Base-by-base conservation (phyloP, 1,140 invertebrate genomes). In the Achroia grisella region DNA sequence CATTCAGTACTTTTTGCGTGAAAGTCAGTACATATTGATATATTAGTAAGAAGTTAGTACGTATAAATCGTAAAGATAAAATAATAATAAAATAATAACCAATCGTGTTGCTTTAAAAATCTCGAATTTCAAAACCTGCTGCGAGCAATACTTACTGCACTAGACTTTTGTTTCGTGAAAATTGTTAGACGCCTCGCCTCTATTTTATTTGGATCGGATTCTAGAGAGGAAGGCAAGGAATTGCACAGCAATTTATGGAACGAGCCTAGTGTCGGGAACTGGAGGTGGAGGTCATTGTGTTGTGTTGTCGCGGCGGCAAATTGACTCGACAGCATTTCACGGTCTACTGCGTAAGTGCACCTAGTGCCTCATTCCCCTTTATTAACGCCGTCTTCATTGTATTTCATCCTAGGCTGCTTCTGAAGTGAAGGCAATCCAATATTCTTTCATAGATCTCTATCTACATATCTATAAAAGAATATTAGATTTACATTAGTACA, bases 281-380 rank as follows among this genome's bases (percentile, higher is more conserved):
- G 53, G 52, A 50, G 49, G 58, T 48, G 44, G 31, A 30, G 46
- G 48, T 58, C 52, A 44, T 68, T 57, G 49, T 49, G 57, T 57
- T 53, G 17, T 72, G 71, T 71, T 80, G 73, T 78, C 68, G 54
- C 64, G 64, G 46, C 52, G 63, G 52, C 52, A 74, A 76, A 79
- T 81, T 79, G 79, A 75, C 67, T 71, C 71, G 70, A 66, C 72
- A 62, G 57, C 52, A 65, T 73, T 80, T 82, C 60, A 78, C 69
- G 76, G 72, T 71, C 75, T 71, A 56, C 59, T 70, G 72, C 63
- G 52, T 59, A 66, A 56, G 63, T 77, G 67, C 71, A 78, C 58
- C 56, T 69, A 49, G 52, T 45, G 44, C 56, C 56, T 41, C 40
- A 32, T 58, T 50, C 51, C 56, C 52, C 51, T 67, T 62, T 65